A percentile compares a stretch with the other conserved stretches of the same genome.
Conservation (phyloP, 2,113 vertebrate species). For the Urocynchramus pylzowi region DNA sequence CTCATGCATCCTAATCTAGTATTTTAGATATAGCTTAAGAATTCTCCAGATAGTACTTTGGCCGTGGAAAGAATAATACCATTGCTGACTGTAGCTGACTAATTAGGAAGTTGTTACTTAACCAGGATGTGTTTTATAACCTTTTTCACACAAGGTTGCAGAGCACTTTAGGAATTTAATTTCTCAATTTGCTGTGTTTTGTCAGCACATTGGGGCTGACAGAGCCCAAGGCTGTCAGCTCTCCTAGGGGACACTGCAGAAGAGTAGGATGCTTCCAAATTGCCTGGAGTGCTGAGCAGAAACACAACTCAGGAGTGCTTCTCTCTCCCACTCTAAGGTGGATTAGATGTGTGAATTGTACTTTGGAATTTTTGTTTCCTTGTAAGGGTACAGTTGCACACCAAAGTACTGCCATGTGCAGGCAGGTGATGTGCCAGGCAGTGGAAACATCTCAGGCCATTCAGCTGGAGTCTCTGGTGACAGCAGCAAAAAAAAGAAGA, state of each 20-base stretch:
- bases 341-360: background rate
- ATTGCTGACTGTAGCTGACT: background rate
- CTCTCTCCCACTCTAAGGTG: background rate
- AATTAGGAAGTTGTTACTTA: background rate
- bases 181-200: background rate
- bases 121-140: background rate
- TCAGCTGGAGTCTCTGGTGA: background rate
- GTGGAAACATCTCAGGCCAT: background rate
- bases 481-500: background rate
- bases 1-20: background rate
- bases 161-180: background rate
- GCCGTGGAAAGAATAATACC: background rate
- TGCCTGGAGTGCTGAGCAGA: background rate
- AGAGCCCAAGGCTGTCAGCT: background rate
- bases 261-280: background rate
- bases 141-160: background rate
- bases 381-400: background rate
- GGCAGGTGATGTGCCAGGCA: background rate
- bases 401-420: background rate
- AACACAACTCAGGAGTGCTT: background rate
- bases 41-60: background rate
- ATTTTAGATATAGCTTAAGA: background rate
- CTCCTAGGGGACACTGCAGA: background rate
- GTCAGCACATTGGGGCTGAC: background rate
- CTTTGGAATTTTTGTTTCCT: background rate